Evolutionary conservation across 35 echinoderm and acorn worm species (phyloP), one percentile per base, ranked within the genome.

Genomic region (Eucidaris tribuloides): DNA sequence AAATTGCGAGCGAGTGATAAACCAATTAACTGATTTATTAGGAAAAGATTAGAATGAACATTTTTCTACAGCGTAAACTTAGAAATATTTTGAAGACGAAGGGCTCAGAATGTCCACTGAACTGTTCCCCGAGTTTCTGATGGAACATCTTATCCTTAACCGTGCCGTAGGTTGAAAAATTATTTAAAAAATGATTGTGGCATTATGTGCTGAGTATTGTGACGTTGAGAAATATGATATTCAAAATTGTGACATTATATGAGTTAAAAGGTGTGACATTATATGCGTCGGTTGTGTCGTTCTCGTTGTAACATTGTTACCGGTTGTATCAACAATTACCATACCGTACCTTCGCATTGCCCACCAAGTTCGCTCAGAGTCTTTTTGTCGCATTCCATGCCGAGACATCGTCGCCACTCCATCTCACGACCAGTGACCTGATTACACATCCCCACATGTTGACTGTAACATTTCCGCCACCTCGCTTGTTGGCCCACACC

Each of bases 331-430:
- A 0, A 76, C 0, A 29, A 4, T n/a, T 0, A 7, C 11, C 11
- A 45, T 28, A 78, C 18, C 7, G 62, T 52, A 79, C 43, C 43
- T 48, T 48, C 20, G 28, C 43, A 79, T 0, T 28, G 23, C 48
- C 40, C 45, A 25, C 28, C 35, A 0, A 79, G 77, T 23, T 56
- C 44, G 9, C 24, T 9, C 2, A 56, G 24, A 24, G 43, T 79
- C 43, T 79, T 48, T n/a, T 32, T 28, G 41, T 79, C 77, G 31
- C 43, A 79, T 0, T 79, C 77, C 77, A 79, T 79, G 14, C 77
- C 77, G 3, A 79, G 43, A 79, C 77, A 79, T 79, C 77, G 7
- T 17, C 44, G 29, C 43, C 77, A 79, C 17, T 56, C 77, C 4
- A 3, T 30, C 7, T 79, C 28, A 24, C 68, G 68, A 1, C 68